These are phyloP conservation scores for Dendroctonus ponderosae DNA, from an alignment of 1,140 invertebrate genomes.

Conservation along the genomic window DNA sequence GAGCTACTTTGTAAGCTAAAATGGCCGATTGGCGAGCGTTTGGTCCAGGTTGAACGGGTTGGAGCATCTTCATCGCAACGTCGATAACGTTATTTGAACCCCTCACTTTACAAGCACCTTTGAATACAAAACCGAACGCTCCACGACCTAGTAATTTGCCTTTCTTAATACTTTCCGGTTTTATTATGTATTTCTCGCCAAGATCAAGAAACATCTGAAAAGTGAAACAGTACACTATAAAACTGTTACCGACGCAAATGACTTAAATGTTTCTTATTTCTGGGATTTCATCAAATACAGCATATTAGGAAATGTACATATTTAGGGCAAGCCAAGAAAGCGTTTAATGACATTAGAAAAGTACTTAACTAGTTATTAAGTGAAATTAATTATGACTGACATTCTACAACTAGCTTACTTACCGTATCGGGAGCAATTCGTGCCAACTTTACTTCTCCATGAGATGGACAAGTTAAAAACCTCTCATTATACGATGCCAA, in stretches of 20 bases:
- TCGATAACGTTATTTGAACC: slow-evolving; percentile 60
- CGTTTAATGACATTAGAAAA: too few relatives aligned
- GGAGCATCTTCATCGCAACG: slow-evolving; percentile 94
- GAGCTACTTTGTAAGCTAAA: slow-evolving; percentile 76
- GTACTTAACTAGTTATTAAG: too few relatives aligned
- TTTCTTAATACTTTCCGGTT: slow-evolving; percentile 74
- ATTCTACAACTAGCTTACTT: slow-evolving; percentile 42
- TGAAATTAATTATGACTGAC: too few relatives aligned
- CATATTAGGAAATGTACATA: too few relatives aligned
- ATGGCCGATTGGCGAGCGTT: slow-evolving; percentile 70
- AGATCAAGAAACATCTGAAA: slow-evolving; percentile 83
- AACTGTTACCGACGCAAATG: not conserved
- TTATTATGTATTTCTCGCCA: slow-evolving; percentile 74
- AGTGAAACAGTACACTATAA: slow-evolving; percentile 4
- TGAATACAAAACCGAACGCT: slow-evolving; percentile 96
- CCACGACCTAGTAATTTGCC: slow-evolving; percentile 88
- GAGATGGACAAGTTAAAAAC: slow-evolving; percentile 69
- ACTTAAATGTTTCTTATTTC: too few relatives aligned
- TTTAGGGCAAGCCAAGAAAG: too few relatives aligned
- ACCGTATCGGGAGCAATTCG: slow-evolving; percentile 82
- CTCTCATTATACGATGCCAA: slow-evolving; percentile 75
- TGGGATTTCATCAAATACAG: too few relatives aligned
- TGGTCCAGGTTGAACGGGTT: slow-evolving; percentile 85
- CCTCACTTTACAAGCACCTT: slow-evolving; percentile 70
- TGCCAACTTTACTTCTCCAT: slow-evolving; percentile 69